phyloP scores from a whole-genome alignment of 2,113 vertebrate species.

The Nothocercus nigrocapillus region DNA sequence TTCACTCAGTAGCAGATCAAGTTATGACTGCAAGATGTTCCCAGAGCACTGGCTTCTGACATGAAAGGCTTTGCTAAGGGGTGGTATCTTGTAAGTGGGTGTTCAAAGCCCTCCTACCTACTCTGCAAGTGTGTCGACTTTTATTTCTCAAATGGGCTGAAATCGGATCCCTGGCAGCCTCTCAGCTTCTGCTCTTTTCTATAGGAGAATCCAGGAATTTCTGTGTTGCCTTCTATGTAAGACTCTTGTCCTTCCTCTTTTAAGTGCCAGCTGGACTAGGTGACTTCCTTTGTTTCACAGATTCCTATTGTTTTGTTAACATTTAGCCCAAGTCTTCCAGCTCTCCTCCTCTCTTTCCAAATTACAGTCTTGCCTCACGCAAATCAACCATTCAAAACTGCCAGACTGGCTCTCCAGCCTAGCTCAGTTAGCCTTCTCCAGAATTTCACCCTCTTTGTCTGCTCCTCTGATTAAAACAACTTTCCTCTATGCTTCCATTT shows the following conservation, averaged over 20 bases:
- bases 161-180: background rate
- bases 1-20: background rate
- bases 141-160: background rate
- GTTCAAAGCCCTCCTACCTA: background rate
- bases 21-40: background rate
- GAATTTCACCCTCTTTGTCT: background rate
- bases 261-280: background rate
- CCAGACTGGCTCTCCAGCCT: background rate
- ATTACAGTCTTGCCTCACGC: background rate
- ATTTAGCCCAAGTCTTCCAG: conserved; percentile 3
- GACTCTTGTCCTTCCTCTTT: background rate
- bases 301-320: conserved; percentile 28
- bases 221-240: background rate
- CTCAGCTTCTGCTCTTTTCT: background rate
- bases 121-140: background rate
- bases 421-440: background rate
- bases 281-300: conserved; percentile 22
- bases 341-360: background rate
- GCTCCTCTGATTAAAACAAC: background rate
- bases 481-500: background rate
- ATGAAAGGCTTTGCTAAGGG: background rate
- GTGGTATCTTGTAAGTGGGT: background rate
- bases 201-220: background rate
- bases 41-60: background rate
- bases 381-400: background rate